Evolutionary conservation across 2,888 invertebrate species (phyloP).

Genomic region (Pilophorus perplexus): DNA sequence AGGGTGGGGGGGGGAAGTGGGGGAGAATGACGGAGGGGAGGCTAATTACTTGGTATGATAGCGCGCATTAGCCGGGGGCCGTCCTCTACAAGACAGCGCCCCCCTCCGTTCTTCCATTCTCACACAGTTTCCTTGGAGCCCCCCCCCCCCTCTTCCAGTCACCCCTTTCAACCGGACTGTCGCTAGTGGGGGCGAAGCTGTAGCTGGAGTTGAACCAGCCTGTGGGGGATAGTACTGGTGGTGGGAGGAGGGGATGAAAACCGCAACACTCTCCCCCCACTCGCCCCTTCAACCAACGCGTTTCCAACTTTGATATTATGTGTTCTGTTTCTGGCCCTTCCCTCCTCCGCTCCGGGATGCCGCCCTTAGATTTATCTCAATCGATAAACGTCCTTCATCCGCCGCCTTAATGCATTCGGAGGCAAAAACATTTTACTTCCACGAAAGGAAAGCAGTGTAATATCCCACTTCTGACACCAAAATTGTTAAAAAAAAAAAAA

Average conservation of each 20-base stretch:
- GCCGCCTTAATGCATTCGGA: no score
- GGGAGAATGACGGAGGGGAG: constrained; percentile 48
- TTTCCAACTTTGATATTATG: constrained; percentile 38
- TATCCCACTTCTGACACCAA: no score
- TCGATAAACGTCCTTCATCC: not conserved
- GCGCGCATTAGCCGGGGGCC: constrained; percentile 57
- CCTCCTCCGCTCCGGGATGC: constrained; percentile 1
- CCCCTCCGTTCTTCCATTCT: not conserved
- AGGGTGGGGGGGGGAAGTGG: no score
- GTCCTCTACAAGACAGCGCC: constrained; percentile 43
- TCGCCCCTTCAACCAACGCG: not conserved
- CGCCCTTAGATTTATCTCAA: constrained; percentile 11
- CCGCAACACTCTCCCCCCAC: constrained; percentile 30
- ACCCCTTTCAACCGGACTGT: not conserved
- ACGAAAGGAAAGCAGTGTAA: no score
- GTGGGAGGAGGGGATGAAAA: constrained; percentile 16
- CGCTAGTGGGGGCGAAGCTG: not conserved
- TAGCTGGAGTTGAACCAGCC: not conserved
- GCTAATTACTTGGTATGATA: constrained; percentile 59
- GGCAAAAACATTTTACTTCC: no score
- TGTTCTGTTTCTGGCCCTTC: constrained; percentile 17
- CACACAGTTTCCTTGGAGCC: not conserved
- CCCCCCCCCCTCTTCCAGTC: not conserved
- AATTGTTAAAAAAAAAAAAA: no score
- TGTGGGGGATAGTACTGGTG: not conserved